phyloP scores from a whole-genome alignment of 2,797 vertebrate species.

The Tauraco hartlaubi region DNA sequence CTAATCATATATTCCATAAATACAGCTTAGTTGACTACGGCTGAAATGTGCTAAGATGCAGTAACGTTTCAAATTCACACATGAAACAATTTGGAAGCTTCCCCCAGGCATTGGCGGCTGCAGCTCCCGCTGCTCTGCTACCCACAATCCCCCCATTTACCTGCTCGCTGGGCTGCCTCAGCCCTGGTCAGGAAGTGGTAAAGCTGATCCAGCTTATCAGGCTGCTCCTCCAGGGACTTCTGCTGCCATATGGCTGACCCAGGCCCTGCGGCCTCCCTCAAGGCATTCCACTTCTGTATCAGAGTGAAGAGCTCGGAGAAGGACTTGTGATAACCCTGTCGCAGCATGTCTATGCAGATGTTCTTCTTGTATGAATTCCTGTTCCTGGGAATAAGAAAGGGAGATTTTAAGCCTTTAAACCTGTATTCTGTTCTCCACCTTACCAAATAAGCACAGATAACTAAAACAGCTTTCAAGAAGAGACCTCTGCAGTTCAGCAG shows the following conservation, averaged over 20 bases:
- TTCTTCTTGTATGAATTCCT: conserved; percentile 89
- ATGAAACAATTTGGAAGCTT: conserved; percentile 82
- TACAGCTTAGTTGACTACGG: conserved; percentile 75
- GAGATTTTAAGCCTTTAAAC: conserved; percentile 57
- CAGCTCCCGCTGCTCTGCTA: conserved; percentile 71
- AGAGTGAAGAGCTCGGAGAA: conserved; percentile 84
- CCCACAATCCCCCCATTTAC: conserved; percentile 78
- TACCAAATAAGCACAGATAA: neutral
- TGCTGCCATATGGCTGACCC: conserved; percentile 95
- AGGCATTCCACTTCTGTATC: conserved; percentile 86
- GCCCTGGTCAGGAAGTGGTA: conserved; percentile 86
- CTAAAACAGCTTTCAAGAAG: conserved; percentile 22
- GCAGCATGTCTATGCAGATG: conserved; percentile 89
- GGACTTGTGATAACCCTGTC: conserved; percentile 84
- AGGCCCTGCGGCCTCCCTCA: conserved; percentile 88
- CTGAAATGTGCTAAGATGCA: conserved; percentile 75
- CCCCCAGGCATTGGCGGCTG: conserved; percentile 75
- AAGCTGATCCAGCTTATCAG: conserved; percentile 90
- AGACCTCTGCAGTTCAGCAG: conserved; percentile 32
- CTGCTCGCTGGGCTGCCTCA: conserved; percentile 84
- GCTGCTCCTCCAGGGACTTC: conserved; percentile 89
- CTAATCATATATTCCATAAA: conserved; percentile 38
- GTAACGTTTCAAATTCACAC: conserved; percentile 80
- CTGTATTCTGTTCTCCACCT: neutral
- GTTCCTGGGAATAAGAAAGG: conserved; percentile 80